Evolutionary conservation across 2,797 vertebrate genomes (phyloP).

Genomic region (Diglossa cyanea): DNA sequence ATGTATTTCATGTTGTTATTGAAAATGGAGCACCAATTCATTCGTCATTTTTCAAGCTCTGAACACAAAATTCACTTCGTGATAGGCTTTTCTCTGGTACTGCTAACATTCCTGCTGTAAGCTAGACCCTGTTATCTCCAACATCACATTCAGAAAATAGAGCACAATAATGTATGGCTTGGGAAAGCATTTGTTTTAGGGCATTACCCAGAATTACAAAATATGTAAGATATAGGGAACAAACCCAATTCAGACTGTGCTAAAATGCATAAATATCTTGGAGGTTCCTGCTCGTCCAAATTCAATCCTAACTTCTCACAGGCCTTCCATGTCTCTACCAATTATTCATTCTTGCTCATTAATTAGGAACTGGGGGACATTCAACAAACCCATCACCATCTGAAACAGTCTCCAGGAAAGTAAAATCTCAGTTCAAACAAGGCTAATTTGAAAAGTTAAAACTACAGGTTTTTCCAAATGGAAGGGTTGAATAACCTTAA

Average conservation of each 20-base stretch:
- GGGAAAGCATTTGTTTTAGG: not conserved
- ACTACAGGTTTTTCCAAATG: not conserved
- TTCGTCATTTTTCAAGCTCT: not conserved
- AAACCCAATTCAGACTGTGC: not conserved
- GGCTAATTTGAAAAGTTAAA: not conserved
- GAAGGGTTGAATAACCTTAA: not conserved
- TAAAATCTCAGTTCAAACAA: not conserved
- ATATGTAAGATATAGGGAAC: not conserved
- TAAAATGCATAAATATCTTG: not conserved
- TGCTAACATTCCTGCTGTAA: not conserved
- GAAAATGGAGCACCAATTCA: not conserved
- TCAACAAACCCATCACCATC: not conserved
- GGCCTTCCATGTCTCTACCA: not conserved
- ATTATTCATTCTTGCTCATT: not conserved
- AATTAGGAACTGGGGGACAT: not conserved
- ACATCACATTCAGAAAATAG: accelerated
- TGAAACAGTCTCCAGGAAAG: not conserved
- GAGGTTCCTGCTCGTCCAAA: not conserved
- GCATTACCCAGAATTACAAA: not conserved
- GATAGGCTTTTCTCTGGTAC: not conserved
- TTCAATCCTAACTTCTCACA: not conserved
- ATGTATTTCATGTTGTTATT: not conserved
- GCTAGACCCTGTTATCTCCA: not conserved
- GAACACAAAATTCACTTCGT: not conserved
- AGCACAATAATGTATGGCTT: not conserved